A percentile compares a stretch with the other conserved stretches of the same genome.
phyloP scores from a whole-genome alignment of 2,113 vertebrate genomes.

The Tylochromis polylepis region DNA sequence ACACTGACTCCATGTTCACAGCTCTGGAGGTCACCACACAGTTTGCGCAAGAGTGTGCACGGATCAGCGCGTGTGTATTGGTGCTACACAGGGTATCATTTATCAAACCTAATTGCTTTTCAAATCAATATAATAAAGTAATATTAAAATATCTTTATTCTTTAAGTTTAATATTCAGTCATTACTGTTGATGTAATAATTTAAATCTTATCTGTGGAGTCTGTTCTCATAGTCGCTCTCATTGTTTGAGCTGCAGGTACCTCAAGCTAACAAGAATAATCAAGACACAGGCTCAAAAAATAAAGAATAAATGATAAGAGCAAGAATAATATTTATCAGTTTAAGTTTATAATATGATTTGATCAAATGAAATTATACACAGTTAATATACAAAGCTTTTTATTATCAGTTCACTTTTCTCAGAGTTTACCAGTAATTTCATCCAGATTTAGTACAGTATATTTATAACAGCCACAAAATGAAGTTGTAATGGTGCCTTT shows the following conservation, averaged over 20 bases:
- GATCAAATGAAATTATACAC: background rate
- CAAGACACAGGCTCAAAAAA: background rate
- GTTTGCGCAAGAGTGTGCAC: background rate
- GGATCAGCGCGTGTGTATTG: background rate
- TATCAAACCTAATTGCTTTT: constrained; percentile 11
- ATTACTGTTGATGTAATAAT: constrained; percentile 6
- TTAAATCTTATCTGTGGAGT: constrained; percentile 12
- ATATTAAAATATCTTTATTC: constrained; percentile 10
- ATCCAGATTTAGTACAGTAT: background rate
- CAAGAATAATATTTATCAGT: background rate
- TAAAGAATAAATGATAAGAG: background rate
- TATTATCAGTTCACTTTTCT: background rate
- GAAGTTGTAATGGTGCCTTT: background rate
- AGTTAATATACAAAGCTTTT: too few species aligned
- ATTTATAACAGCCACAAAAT: background rate
- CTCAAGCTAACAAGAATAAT: background rate
- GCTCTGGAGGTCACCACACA: constrained; percentile 40
- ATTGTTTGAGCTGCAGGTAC: background rate
- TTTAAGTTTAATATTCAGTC: constrained; percentile 31
- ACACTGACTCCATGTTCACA: constrained; percentile 50
- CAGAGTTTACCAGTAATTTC: background rate
- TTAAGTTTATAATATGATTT: background rate
- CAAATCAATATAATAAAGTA: background rate
- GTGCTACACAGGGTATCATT: background rate
- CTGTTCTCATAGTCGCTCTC: background rate